Evolutionary conservation across 1,140 invertebrate genomes (phyloP).

Genomic region (Magallana angulata): DNA sequence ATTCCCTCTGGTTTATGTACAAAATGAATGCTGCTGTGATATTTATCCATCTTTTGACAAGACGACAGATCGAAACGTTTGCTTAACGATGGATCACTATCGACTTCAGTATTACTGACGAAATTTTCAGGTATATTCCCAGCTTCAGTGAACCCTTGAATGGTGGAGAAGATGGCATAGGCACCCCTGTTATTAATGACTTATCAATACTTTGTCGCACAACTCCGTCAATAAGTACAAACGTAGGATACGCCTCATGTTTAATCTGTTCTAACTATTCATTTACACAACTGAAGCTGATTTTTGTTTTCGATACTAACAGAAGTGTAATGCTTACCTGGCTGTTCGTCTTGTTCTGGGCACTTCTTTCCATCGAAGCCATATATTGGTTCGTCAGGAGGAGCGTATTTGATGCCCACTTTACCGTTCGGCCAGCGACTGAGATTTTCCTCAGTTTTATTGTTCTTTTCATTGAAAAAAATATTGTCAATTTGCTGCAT

Average conservation of each 20-base stretch:
- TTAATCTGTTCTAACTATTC: no score
- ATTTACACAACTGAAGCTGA: no score
- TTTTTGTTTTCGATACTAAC: no score
- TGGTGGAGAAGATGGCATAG: background rate
- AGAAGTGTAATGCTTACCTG: background rate
- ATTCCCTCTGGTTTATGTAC: no score
- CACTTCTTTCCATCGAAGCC: constrained; percentile 75
- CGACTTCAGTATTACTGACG: no score
- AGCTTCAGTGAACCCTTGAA: background rate
- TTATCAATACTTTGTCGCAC: background rate
- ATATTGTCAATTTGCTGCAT: background rate
- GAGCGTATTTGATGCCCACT: constrained; percentile 62
- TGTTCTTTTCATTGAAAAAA: background rate
- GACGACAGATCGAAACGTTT: no score
- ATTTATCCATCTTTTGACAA: no score
- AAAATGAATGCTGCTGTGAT: no score
- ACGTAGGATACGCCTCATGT: background rate
- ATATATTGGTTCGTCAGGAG: constrained; percentile 69
- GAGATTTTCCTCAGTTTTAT: background rate
- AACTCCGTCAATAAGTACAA: background rate
- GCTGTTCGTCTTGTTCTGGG: constrained; percentile 3
- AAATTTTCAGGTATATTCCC: no score
- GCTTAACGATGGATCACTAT: no score
- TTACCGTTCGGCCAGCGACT: constrained; percentile 68
- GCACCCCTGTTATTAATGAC: background rate